Conservation (phyloP, 2,113 vertebrate species). For the human (Homo sapiens) region DNA sequence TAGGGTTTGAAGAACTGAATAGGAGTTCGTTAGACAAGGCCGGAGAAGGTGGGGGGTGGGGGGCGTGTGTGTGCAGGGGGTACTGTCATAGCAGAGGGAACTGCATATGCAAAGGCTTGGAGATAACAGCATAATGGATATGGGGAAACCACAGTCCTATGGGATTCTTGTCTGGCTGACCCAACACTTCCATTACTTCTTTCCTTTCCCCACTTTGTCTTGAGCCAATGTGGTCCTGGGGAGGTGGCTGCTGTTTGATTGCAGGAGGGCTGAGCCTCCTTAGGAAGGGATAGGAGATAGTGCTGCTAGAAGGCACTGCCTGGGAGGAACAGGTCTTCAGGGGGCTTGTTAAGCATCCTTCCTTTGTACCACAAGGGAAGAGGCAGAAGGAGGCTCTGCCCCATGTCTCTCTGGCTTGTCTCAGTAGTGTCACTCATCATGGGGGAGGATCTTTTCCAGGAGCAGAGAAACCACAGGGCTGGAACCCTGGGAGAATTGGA, state of each 20-base stretch:
- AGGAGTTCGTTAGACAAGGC: neutral
- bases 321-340: neutral
- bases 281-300: neutral
- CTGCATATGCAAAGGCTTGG: neutral
- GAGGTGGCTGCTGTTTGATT: accelerated
- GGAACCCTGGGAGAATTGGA: neutral
- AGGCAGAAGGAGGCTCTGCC: neutral
- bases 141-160: neutral
- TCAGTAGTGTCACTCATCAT: neutral
- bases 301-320: neutral
- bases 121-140: accelerated
- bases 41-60: too few species aligned
- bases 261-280: neutral
- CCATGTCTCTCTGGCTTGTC: neutral
- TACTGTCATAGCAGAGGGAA: neutral
- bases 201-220: neutral
- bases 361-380: neutral
- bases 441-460: neutral
- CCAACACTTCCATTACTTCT: neutral
- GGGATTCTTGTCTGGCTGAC: neutral
- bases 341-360: neutral
- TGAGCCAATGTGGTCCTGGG: neutral
- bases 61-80: too few species aligned
- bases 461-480: neutral
- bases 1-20: neutral